These are phyloP conservation scores for Apantesis nais DNA, from an alignment of 2,888 invertebrate genomes.

Conservation along the genomic window DNA sequence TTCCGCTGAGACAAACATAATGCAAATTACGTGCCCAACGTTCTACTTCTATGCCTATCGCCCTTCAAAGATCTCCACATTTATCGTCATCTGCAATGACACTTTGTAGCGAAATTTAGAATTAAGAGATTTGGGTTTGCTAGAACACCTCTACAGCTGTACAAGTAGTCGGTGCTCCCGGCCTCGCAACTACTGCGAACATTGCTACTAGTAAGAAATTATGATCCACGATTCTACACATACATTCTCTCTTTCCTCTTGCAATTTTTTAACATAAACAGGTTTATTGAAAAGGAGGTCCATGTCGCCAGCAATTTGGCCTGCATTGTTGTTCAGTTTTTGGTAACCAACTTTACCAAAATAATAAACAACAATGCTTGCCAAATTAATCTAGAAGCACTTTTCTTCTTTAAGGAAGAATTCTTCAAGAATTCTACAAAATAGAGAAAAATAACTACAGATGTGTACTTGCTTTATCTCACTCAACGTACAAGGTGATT, in stretches of 20 bases:
- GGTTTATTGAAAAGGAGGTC: neutral
- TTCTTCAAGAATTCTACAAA: neutral
- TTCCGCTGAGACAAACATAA: conserved; percentile 29
- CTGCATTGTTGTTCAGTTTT: neutral
- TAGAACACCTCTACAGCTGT: neutral
- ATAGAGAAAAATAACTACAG: no score
- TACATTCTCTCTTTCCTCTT: neutral
- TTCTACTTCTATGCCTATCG: neutral
- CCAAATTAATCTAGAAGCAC: neutral
- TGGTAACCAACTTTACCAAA: no score
- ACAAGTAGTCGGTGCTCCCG: neutral
- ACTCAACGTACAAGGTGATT: no score
- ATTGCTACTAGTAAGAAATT: neutral
- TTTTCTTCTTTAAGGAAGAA: neutral
- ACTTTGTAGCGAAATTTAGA: neutral
- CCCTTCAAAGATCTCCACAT: neutral
- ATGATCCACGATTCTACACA: no score
- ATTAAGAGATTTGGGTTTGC: neutral
- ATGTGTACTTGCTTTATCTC: no score
- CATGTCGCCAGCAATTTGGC: no score
- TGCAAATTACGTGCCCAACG: conserved; percentile 20
- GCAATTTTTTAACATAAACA: neutral
- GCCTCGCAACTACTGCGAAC: neutral
- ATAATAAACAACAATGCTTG: no score
- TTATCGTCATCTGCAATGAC: neutral